Percentiles rank a stretch among this genome's conserved stretches.
phyloP scores from a whole-genome alignment of 2,888 invertebrate genomes.

The Meta bourneti region DNA sequence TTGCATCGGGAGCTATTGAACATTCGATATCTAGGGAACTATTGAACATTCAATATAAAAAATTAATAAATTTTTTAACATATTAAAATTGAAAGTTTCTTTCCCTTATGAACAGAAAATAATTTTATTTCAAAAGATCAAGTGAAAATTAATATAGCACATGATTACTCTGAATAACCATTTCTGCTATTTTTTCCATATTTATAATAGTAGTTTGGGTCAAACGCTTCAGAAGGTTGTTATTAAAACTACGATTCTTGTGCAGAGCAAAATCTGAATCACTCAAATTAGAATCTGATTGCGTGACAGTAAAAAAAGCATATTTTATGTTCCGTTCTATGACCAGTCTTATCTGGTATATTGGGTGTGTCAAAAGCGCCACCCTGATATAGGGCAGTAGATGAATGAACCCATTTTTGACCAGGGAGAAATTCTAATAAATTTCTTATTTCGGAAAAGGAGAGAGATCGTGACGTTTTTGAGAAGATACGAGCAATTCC shows the following conservation, averaged over 20 bases:
- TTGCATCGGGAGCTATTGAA: too few relatives aligned
- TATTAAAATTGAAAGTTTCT: too few relatives aligned
- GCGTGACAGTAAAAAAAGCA: not conserved
- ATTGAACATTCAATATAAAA: too few relatives aligned
- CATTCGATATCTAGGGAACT: too few relatives aligned
- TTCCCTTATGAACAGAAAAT: too few relatives aligned
- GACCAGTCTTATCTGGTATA: not conserved
- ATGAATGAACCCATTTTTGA: conserved; percentile 7
- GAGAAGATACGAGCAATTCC: not conserved
- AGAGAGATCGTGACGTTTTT: not conserved
- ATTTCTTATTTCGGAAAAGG: not conserved
- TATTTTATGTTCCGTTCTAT: too few relatives aligned
- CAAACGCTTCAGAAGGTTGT: not conserved
- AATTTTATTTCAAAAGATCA: too few relatives aligned
- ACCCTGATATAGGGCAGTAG: not conserved
- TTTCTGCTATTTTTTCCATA: not conserved
- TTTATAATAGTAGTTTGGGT: not conserved
- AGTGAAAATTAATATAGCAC: too few relatives aligned
- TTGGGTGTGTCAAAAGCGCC: not conserved
- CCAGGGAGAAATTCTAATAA: not conserved
- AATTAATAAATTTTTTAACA: too few relatives aligned
- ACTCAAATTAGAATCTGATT: conserved; percentile 1
- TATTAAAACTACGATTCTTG: not conserved
- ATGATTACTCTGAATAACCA: too few relatives aligned
- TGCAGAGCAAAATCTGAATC: not conserved